A percentile compares a stretch with the other conserved stretches of the same genome.
Evolutionary conservation across 2,113 vertebrate genomes (phyloP).

Genomic region (Nycticorax nycticorax): DNA sequence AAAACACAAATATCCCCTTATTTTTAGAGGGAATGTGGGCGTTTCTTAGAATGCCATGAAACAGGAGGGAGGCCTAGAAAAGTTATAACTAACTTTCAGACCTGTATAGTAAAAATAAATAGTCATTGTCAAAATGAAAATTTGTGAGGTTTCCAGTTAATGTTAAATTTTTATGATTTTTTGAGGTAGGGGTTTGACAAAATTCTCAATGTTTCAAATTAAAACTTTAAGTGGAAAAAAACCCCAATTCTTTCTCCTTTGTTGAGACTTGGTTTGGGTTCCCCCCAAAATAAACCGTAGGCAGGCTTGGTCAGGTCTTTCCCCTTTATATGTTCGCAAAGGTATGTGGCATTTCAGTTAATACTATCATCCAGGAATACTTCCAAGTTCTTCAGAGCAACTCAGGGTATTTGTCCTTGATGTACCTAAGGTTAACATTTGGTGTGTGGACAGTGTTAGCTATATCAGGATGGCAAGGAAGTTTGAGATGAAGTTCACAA

Average conservation of each 20-base stretch:
- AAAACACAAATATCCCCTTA: background rate
- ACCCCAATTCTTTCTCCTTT: background rate
- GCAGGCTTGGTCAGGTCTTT: background rate
- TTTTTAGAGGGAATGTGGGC: background rate
- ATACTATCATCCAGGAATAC: background rate
- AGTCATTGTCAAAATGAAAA: background rate
- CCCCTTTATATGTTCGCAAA: background rate
- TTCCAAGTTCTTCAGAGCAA: background rate
- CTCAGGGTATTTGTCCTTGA: background rate
- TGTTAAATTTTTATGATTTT: background rate
- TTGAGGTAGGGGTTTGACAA: background rate
- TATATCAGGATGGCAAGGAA: background rate
- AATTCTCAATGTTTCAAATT: background rate
- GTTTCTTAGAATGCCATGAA: background rate
- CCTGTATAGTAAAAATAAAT: background rate
- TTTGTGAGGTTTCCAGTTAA: background rate
- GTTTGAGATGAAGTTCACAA: background rate
- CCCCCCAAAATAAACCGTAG: background rate
- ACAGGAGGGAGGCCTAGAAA: background rate
- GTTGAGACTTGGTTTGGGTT: background rate
- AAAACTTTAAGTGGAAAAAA: background rate
- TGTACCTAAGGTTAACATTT: background rate
- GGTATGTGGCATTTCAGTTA: background rate
- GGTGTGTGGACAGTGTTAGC: background rate
- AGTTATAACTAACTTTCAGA: background rate